phyloP scores from a whole-genome alignment of 2,797 vertebrate species.

The Iguana delicatissima region DNA sequence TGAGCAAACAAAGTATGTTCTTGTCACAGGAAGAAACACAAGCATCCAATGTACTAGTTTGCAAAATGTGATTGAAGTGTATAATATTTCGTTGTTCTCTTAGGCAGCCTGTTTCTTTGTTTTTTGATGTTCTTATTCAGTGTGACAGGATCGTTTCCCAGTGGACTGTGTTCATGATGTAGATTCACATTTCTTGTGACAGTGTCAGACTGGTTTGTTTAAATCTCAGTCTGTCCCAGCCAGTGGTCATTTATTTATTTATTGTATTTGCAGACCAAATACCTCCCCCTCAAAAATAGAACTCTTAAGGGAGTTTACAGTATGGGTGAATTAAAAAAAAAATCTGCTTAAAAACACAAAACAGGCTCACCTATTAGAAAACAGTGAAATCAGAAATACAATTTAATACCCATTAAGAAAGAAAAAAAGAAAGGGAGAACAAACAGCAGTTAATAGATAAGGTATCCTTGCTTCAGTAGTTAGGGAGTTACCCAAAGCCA shows the following conservation, averaged over 20 bases:
- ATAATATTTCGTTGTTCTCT: neutral
- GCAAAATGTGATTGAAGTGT: neutral
- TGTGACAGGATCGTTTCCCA: neutral
- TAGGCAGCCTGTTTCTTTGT: neutral
- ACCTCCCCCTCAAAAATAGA: neutral
- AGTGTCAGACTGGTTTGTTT: neutral
- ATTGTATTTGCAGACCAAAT: neutral
- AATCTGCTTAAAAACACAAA: too few species aligned
- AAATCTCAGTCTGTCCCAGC: neutral
- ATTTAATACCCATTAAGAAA: too few species aligned
- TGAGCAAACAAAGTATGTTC: neutral
- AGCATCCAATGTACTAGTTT: neutral
- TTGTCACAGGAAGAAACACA: neutral
- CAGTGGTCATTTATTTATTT: neutral
- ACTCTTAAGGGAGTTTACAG: neutral
- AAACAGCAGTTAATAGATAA: too few species aligned
- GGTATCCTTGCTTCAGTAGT: too few species aligned
- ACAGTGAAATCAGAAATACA: too few species aligned
- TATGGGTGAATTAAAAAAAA: neutral
- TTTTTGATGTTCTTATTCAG: neutral
- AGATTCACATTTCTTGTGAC: neutral
- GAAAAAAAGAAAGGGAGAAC: too few species aligned
- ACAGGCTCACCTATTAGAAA: too few species aligned
- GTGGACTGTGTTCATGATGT: neutral
- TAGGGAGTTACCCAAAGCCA: too few species aligned